Evolutionary conservation across 2,113 vertebrate genomes (phyloP), one percentile per base, ranked within the genome.

Genomic region (Alosa alosa): DNA sequence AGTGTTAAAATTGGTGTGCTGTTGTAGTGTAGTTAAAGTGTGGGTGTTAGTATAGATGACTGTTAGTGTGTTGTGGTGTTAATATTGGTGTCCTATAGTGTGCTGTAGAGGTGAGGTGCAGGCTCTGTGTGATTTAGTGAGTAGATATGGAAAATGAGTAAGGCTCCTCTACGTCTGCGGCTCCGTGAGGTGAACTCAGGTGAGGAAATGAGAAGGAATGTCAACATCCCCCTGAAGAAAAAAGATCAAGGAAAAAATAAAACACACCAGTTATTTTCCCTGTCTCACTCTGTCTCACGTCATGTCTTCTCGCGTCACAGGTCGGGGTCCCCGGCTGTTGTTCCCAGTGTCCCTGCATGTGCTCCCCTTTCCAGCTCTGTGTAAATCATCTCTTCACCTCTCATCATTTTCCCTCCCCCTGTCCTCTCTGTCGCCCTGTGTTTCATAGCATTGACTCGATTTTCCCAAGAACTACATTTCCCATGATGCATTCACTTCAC

Each of bases 101-200:
- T 39, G 15, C 6, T 57, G 68, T 25, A 64, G 60, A 64, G 22
- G 2, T 3, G 36, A 55, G 50, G 10, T 86, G 75, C 49, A 90
- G 85, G 85, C 82, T 0, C 89, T 89, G 86, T 46, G 86, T 87
- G 87, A 89, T 90, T 88, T 87, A 90, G 86, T 85, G 82, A 82
- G 64, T 39, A 82, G 85, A 88, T 90, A 81, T 68, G 64, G 84
- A 60, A 82, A 89, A 90, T 88, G 88, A 90, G 87, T 72, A 81
- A 82, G 88, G 86, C 82, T 88, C 87, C 86, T 87, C 45, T 1
- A 44, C 7, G 78, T 89, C 90, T 89, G 55, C 84, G 88, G 84
- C 86, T 86, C 72, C 86, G 57, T 55, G 84, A 87, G 84, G 84
- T 86, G 82, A 88, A 85, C 81, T 87, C 86, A 90, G 86, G 87